Conservation (phyloP, 2,888 invertebrate species). For the Dolichopus griseipennis region DNA sequence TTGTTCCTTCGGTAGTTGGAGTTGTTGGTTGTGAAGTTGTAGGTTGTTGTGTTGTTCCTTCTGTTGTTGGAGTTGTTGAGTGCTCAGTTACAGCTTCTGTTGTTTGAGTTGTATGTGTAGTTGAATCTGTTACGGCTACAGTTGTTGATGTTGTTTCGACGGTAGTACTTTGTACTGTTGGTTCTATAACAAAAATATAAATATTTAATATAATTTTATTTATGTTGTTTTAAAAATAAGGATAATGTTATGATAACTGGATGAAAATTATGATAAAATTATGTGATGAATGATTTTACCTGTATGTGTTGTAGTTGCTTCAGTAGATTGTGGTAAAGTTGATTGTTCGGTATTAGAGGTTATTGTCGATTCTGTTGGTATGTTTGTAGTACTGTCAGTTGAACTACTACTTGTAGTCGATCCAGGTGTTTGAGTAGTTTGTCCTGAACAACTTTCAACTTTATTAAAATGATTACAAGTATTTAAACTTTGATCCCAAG, state of each 20-base stretch:
- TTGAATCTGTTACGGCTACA: slow-evolving; percentile 14
- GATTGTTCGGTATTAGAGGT: slow-evolving; percentile 17
- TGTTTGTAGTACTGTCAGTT: slow-evolving; percentile 19
- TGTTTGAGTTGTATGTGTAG: slow-evolving; percentile 10
- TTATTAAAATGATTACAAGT: slow-evolving; percentile 44
- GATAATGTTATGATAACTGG: neutral
- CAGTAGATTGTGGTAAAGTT: slow-evolving; percentile 34
- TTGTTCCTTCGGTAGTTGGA: slow-evolving; percentile 12
- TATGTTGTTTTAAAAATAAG: neutral
- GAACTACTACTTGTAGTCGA: slow-evolving; percentile 14
- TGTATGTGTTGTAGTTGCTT: slow-evolving; percentile 32
- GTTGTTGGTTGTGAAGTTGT: slow-evolving; percentile 16
- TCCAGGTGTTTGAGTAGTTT: slow-evolving; percentile 19
- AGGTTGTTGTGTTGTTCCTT: slow-evolving; percentile 14
- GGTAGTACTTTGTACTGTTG: neutral
- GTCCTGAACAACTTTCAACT: slow-evolving; percentile 25
- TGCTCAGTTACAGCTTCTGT: slow-evolving; percentile 17
- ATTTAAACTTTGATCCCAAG: slow-evolving; percentile 50
- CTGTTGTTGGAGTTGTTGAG: slow-evolving; percentile 14
- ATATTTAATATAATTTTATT: neutral
- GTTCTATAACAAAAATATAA: neutral
- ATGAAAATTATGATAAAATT: neutral
- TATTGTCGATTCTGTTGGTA: slow-evolving; percentile 20
- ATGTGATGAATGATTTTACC: neutral
- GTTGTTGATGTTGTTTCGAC: slow-evolving; percentile 17